Evolutionary conservation across 2,113 vertebrate genomes (phyloP), one percentile per base, ranked within the genome.

Genomic region (Pipa parva): DNA sequence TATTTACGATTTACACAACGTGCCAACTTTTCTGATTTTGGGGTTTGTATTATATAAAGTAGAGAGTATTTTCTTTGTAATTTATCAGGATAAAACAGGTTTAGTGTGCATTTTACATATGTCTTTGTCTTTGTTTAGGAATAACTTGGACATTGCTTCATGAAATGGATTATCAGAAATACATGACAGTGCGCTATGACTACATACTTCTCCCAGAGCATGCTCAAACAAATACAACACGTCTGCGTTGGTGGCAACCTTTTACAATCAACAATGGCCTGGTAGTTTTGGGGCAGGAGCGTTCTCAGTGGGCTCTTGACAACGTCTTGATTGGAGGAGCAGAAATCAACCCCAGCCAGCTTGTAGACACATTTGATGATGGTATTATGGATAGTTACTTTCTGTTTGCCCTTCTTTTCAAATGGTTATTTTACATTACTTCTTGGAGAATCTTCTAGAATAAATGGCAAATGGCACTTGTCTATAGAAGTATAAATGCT

Each of bases 141-240:
- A 92, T 99, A 77, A 93, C 92, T 48, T 99, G 97, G 97, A 92
- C 84, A 7, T 83, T 99, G 72, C 92, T 99, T 24, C 95, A 98
- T 17, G 97, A 99, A 83, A 97, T 99, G 95, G 97, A 99, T 84
- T 98, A 95, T 75, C 89, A 97, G 21, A 98, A 98, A 78, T 99
- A 99, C 21, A 90, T 94, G 73, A 91, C 91, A 1, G 93, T 97
- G 76, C 85, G 96, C 67, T 91, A 96, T 1, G 97, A 99, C 79
- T 98, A 98, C 63, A 95, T 99, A 36, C 85, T 93, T 2, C 88
- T 99, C 1, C 96, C 95, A 0, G 93, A 97, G 71, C 87, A 79
- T 0, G 91, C 95, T 2, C 86, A 97, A 63, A 95, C 91, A 61
- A 98, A 98, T 20, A 91, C 92, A 5, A 99, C 97, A 0, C 91